Percentiles rank a stretch among this genome's conserved stretches.
These are phyloP conservation scores for Knipowitschia caucasica DNA, from an alignment of 2,797 vertebrate species.

Conservation along the genomic window DNA sequence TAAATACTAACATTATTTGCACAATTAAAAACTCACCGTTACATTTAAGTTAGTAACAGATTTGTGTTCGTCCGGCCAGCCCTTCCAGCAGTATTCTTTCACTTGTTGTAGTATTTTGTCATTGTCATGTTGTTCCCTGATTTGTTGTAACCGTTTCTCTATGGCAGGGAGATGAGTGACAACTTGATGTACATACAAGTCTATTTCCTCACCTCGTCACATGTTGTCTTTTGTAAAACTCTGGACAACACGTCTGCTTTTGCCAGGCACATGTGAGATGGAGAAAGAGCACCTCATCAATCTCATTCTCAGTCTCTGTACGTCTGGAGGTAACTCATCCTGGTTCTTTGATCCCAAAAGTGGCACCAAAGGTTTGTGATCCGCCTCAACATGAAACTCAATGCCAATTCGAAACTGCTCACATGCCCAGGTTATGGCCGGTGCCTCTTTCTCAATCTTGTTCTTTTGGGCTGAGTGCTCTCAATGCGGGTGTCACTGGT, in stretches of 20 bases:
- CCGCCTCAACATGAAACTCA: conserved; percentile 15
- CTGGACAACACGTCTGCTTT: conserved; percentile 23
- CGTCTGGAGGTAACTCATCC: conserved; percentile 14
- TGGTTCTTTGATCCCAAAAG: conserved; percentile 11
- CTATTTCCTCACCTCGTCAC: not conserved
- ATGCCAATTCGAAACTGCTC: conserved; percentile 13
- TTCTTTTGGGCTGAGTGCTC: conserved; percentile 12
- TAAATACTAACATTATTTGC: no score
- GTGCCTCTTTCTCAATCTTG: conserved; percentile 14
- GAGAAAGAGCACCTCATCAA: conserved; percentile 20
- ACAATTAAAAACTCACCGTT: no score
- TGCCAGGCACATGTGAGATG: conserved; percentile 15
- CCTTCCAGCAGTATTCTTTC: not conserved
- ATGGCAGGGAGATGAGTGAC: not conserved
- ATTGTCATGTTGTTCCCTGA: not conserved
- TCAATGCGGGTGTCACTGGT: conserved; percentile 9
- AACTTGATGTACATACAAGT: not conserved
- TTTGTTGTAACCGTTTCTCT: not conserved
- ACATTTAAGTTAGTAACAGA: no score
- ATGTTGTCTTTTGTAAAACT: no score
- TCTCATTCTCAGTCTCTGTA: not conserved
- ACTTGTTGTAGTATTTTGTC: not conserved
- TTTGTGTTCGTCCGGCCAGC: not conserved
- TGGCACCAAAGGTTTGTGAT: conserved; percentile 17
- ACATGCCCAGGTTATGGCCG: conserved; percentile 15